Evolutionary conservation across 2,113 vertebrate species (phyloP).

Genomic region (Muntiacus muntjak): DNA sequence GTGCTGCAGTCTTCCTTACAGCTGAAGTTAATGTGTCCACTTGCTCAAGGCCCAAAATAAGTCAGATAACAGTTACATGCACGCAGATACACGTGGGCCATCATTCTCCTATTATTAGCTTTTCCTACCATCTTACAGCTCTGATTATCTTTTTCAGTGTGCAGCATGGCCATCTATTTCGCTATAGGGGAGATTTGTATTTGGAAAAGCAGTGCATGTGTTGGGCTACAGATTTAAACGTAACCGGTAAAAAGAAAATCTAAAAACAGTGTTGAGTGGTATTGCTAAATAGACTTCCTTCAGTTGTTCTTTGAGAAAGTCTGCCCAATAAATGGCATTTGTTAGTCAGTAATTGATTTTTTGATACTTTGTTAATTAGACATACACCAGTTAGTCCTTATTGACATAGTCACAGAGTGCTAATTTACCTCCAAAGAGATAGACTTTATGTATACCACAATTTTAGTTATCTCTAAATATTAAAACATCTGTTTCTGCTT

Average conservation of each 20-base stretch:
- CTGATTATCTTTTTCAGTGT: neutral
- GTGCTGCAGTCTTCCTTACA: neutral
- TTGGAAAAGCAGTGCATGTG: neutral
- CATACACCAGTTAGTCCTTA: neutral
- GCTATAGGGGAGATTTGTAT: neutral
- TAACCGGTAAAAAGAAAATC: neutral
- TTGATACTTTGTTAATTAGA: neutral
- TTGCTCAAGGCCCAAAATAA: neutral
- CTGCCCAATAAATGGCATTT: neutral
- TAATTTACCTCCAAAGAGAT: neutral
- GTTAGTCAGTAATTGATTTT: neutral
- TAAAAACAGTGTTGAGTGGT: neutral
- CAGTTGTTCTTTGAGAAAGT: neutral
- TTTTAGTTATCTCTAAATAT: neutral
- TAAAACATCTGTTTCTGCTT: neutral
- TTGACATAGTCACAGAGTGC: neutral
- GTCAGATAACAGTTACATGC: neutral
- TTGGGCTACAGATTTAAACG: constrained; percentile 1
- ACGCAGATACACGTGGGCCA: neutral
- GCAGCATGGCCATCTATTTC: neutral
- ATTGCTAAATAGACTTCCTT: neutral
- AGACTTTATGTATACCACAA: neutral
- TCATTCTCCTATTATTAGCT: neutral
- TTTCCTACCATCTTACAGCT: neutral
- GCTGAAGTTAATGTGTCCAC: neutral